Conservation (phyloP, 64 coral and sea anemone genomes). For the Trachythela sp. region DNA sequence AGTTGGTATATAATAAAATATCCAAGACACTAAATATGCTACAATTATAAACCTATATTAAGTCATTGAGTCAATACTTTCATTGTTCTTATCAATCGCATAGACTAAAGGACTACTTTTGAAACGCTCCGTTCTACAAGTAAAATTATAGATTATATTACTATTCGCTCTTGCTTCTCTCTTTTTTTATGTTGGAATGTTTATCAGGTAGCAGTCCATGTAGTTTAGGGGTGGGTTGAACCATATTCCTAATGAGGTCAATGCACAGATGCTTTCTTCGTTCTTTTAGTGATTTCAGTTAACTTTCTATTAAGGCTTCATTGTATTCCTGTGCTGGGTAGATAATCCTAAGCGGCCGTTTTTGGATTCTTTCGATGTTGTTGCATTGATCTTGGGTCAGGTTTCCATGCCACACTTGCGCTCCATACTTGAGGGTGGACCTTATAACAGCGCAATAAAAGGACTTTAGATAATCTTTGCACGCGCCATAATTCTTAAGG, state of each 20-base stretch:
- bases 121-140: slow-evolving; percentile 36
- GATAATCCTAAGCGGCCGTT: neutral
- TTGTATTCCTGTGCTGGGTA: slow-evolving; percentile 17
- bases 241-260: slow-evolving; percentile 37
- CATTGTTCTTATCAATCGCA: slow-evolving; percentile 36
- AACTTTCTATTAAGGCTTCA: slow-evolving; percentile 20
- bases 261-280: slow-evolving; percentile 35
- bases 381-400: slow-evolving; percentile 32
- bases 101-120: slow-evolving; percentile 42
- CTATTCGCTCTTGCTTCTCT: slow-evolving; percentile 38
- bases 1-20: too few relatives aligned
- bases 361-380: slow-evolving; percentile 32
- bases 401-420: slow-evolving; percentile 34
- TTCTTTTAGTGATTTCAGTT: slow-evolving; percentile 35
- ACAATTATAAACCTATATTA: neutral
- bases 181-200: slow-evolving; percentile 38
- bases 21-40: too few relatives aligned
- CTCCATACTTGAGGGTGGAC: slow-evolving; percentile 39
- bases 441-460: slow-evolving; percentile 32
- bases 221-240: slow-evolving; percentile 39
- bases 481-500: neutral
- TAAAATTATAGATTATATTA: slow-evolving; percentile 45
- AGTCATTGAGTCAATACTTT: slow-evolving; percentile 11
- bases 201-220: slow-evolving; percentile 10
- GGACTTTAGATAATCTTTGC: neutral